Base-by-base conservation (phyloP, 2,888 invertebrate species). In the Cheilosia variabilis region DNA sequence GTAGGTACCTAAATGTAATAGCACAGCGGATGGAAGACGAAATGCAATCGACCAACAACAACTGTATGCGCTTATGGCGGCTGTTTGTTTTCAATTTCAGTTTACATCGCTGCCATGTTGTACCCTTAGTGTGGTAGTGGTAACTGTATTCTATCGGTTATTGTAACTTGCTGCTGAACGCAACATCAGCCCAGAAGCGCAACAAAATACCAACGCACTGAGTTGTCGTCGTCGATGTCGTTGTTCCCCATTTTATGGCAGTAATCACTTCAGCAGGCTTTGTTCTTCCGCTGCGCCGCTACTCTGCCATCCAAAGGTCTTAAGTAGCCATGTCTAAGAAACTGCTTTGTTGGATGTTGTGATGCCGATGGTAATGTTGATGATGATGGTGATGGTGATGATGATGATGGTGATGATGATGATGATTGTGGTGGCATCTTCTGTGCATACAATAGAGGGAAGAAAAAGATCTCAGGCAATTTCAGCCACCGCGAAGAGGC, bases 51-150 rank as follows among this genome's bases (percentile, higher is more conserved):
- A 66, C 77, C 62, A 82, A 77, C 65, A 72, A 72, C 69, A 66
- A 58, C 31, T 60, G 31, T 31, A 43, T 27, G 53, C 52, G 43
- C 62, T 72, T 72, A 72, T 65, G 27, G 19, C 66, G 78, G 60
- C 31, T 83, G 82, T 83, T 83, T 83, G 78, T 50, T 83, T 78
- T 83, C 68, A 78, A 83, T 83, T 83, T 72, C 62, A 68, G 66
- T 62, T 62, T 50, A 83, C 82, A 72, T 65, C 72, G 19, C 55
- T 57, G 37, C 58, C 31, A 17, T 50, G 19, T 22, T 22, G 9
- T 45, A 45, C 13, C 37, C 9, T 9, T 37, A 37, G n/a, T 17
- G 4, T 47, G 37, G 9, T 27, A 31, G 24, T 65, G 31, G 37
- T 65, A 10, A 19, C 22, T 9, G 65, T 52, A 71, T 72, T 65